Evolutionary conservation across 2,888 invertebrate species (phyloP), one percentile per base, ranked within the genome.

Genomic region (Netelia virgata): DNA sequence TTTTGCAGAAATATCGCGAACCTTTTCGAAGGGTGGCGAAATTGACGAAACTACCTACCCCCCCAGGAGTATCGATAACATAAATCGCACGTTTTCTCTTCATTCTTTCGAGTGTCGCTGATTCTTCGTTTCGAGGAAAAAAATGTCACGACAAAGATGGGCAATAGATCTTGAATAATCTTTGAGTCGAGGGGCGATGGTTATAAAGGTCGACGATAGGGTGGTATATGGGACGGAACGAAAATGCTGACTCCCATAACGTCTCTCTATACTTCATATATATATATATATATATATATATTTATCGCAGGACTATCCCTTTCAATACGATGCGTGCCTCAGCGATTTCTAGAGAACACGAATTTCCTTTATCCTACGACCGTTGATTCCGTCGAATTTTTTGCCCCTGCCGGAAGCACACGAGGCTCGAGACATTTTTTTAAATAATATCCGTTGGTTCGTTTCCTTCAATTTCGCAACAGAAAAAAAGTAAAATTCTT

Each of bases 241-340:
- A 79, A 75, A 75, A 76, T 59, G 83, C 83, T 80, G 83, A 84
- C 75, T 47, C 68, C 18, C 50, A 11, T 28, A 18, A 55, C 28
- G 0, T 57, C 28, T 28, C 28, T 28, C 28, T 28, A 28, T 28
- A 28, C 28, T 28, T 28, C 28, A 28, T 28, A 5, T 28, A 0
- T 28, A 28, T 28, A 47, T 47, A 47, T 9, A 11, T n/a, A 14
- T 11, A 50, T n/a, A 50, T 14, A 50, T 50, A 3, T 50, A 14
- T 50, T 50, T 50, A 55, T 55, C 18, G 55, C 16, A 8, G 55
- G n/a, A 16, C 16, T 1, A 16, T 43, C 10, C 64, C 36, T 78
- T 78, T 55, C 43, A 68, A 43, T 70, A 53, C 70, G 20, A 8
- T 61, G 70, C 63, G 57, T 66, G 73, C 6, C 66, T 83, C 83